A percentile compares a stretch with the other conserved stretches of the same genome.
Evolutionary conservation across 2,888 invertebrate genomes (phyloP).

Genomic region (Amblyjoppa proteus): DNA sequence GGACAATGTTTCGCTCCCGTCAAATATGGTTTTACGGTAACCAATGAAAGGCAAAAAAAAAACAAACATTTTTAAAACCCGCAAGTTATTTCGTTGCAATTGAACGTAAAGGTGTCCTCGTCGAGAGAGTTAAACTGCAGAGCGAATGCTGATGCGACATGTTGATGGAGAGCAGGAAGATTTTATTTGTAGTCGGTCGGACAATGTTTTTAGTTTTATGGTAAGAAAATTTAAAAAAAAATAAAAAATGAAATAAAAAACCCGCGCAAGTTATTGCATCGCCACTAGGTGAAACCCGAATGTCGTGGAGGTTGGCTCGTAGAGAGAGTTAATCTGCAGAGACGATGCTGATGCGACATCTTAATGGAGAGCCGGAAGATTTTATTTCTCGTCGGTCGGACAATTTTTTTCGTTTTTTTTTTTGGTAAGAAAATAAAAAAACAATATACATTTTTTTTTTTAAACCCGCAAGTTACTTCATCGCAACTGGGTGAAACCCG

Average conservation of each 20-base stretch:
- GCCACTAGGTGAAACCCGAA: not conserved
- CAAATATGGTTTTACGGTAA: not conserved
- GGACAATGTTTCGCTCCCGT: not conserved
- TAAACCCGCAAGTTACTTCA: not conserved
- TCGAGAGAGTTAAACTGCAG: not conserved
- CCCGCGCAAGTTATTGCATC: not conserved
- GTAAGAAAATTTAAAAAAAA: not conserved
- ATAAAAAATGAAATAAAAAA: not conserved
- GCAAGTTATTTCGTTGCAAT: not conserved
- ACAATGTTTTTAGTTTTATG: not conserved
- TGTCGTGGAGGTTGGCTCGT: not conserved
- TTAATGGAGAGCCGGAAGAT: not conserved
- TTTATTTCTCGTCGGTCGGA: not conserved
- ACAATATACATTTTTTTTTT: no score
- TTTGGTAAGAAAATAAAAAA: no score
- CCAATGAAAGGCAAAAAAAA: not conserved
- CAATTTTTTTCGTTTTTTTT: not conserved
- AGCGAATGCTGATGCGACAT: not conserved
- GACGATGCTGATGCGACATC: not conserved
- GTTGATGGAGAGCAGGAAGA: not conserved
- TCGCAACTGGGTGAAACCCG: not conserved
- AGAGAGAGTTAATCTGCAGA: not conserved
- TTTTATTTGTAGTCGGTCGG: not conserved
- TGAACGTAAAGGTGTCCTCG: not conserved
- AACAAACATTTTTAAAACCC: not conserved